These are phyloP conservation scores for Charina bottae DNA, from an alignment of 2,113 vertebrate species.

Conservation along the genomic window DNA sequence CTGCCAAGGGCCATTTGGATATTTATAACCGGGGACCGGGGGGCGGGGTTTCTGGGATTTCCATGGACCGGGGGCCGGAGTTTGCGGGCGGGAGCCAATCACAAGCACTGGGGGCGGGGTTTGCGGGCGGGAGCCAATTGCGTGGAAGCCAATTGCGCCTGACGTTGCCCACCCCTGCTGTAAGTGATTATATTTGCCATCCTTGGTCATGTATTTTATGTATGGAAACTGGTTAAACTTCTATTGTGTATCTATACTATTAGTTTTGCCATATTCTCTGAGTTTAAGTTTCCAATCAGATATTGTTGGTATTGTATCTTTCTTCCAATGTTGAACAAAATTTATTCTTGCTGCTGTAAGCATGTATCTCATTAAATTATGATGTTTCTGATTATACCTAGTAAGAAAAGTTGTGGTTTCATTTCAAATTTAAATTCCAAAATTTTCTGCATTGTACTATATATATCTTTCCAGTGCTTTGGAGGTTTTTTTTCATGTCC, in stretches of 20 bases:
- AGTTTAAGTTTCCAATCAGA: neutral
- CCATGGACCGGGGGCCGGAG: too few species aligned
- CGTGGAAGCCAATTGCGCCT: too few species aligned
- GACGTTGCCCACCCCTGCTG: too few species aligned
- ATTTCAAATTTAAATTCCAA: neutral
- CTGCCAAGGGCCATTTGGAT: too few species aligned
- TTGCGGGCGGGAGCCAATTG: too few species aligned
- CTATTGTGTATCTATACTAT: neutral
- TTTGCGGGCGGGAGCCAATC: too few species aligned
- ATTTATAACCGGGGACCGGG: too few species aligned
- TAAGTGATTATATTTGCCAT: neutral
- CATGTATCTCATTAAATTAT: neutral
- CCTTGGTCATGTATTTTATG: neutral
- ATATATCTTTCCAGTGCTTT: neutral
- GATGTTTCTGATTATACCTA: neutral
- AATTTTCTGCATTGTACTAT: neutral
- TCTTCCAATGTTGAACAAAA: neutral
- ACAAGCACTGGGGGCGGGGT: too few species aligned
- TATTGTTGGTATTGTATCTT: neutral
- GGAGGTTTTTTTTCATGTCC: neutral
- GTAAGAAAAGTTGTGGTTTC: neutral
- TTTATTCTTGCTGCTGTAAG: neutral
- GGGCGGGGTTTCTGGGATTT: too few species aligned
- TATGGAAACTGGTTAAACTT: neutral
- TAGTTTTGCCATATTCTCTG: neutral